Evolutionary conservation across 2,113 vertebrate species (phyloP), one percentile per base, ranked within the genome.

Genomic region (Nanorana parkeri): DNA sequence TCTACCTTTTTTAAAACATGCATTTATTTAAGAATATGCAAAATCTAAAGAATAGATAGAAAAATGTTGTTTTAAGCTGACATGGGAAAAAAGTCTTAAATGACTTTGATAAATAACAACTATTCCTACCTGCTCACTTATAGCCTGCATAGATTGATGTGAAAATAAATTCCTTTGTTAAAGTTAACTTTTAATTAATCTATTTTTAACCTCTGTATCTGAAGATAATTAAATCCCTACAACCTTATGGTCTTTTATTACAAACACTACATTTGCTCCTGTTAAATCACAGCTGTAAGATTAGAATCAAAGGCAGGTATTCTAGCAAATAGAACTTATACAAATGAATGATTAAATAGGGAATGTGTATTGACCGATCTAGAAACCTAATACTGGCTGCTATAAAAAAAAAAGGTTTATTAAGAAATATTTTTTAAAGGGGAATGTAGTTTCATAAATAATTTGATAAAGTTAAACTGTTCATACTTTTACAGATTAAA

Each of bases 141-240:
- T 23, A 71, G 67, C 68, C 29, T 10, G 29, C 10, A 69, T n/a
- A 69, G 55, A 23, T 36, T 60, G 66, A 68, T 80, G 51, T n/a
- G 55, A 51, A 71, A 80, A 80, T 80, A 19, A 60, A 69, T 80
- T 80, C 23, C 23, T 68, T 52, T 68, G 66, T 69, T 69, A 69
- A 68, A 69, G 78, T 69, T 69, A 68, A 79, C 77, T 58, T 79
- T 80, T 69, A 80, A 80, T 80, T 80, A 80, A 80, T 69, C 78
- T 80, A 69, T 69, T 80, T 80, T 80, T 61, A 80, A 80, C 67
- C 78, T 80, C 55, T 80, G 65, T 52, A 80, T 69, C 26, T 54
- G 55, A 69, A 51, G 78, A 80, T 80, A 80, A 80, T 80, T 68
- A 80, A 80, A 60, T 80, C 28, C 67, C 58, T 71, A 36, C 29